Conservation (phyloP, 2,113 vertebrate genomes). For the Tachycineta bicolor region DNA sequence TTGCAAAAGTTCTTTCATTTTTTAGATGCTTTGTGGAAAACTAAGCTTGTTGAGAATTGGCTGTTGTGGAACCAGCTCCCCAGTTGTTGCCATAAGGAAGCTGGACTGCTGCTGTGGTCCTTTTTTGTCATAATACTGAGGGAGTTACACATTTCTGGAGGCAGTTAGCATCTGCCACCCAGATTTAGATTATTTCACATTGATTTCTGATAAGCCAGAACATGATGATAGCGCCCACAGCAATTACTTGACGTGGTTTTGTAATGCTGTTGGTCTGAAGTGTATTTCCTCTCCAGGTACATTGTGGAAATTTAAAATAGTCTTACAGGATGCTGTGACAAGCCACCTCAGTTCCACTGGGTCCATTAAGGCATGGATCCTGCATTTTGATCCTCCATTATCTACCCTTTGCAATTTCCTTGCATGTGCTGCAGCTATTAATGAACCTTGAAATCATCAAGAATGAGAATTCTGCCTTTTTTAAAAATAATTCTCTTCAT, state of each 20-base stretch:
- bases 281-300: background rate
- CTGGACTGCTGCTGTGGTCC: background rate
- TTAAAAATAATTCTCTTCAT: fast-evolving
- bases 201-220: constrained; percentile 11
- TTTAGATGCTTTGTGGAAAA: background rate
- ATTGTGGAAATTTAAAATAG: background rate
- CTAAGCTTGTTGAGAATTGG: background rate
- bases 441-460: background rate
- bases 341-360: background rate
- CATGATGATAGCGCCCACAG: background rate
- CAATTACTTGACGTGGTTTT: background rate
- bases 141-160: background rate
- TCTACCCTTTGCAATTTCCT: background rate
- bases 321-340: background rate
- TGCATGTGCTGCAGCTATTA: background rate
- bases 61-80: background rate
- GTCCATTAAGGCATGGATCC: background rate
- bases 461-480: background rate
- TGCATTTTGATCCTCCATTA: background rate
- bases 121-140: background rate
- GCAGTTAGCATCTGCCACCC: background rate
- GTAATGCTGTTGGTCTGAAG: background rate
- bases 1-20: background rate
- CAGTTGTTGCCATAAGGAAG: background rate
- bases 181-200: background rate